Evolutionary conservation across 2,113 vertebrate genomes (phyloP).

Genomic region (Probosciger aterrimus): DNA sequence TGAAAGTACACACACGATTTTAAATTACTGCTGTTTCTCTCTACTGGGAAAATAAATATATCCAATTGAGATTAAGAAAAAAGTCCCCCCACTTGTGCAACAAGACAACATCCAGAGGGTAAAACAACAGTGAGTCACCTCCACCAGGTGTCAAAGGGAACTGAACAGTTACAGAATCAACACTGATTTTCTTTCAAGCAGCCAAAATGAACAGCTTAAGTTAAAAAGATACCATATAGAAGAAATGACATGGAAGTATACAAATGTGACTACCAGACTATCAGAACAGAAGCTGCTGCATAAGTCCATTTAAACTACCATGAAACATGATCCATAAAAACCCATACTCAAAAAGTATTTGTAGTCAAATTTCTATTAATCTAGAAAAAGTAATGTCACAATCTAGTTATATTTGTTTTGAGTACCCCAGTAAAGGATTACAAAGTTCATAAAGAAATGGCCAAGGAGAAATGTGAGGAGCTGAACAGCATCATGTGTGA

Average conservation of each 20-base stretch:
- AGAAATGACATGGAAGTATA: neutral
- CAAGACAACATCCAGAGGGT: neutral
- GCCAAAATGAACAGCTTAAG: neutral
- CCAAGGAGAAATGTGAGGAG: neutral
- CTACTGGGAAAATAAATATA: neutral
- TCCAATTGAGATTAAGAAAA: neutral
- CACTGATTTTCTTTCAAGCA: neutral
- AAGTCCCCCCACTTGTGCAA: neutral
- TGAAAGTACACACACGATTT: neutral
- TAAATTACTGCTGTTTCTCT: neutral
- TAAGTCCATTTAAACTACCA: neutral
- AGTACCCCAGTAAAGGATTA: neutral
- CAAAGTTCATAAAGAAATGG: neutral
- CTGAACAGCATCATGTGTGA: neutral
- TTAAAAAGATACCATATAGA: neutral
- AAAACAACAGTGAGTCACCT: neutral
- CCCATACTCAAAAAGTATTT: neutral
- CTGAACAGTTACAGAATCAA: neutral
- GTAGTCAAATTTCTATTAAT: neutral
- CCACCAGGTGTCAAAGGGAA: neutral
- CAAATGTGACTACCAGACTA: neutral
- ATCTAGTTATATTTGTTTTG: neutral
- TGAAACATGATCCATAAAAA: neutral
- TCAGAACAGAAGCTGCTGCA: neutral
- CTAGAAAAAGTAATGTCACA: neutral